phyloP scores from a whole-genome alignment of 2,888 invertebrate species.

The Dendrolimus houi region DNA sequence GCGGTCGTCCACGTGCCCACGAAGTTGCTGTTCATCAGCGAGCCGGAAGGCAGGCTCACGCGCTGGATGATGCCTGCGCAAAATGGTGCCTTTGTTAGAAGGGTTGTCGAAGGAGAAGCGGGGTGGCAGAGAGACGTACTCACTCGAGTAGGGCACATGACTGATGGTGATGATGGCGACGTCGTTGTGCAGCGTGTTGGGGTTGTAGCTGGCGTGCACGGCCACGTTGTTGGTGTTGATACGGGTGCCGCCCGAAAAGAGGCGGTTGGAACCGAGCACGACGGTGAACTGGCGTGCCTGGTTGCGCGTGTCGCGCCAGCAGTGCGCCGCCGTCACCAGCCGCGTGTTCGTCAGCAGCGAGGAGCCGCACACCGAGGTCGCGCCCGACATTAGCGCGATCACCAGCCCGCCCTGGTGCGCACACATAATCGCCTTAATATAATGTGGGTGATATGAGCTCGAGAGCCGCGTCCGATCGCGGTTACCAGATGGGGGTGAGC shows the following conservation, averaged over 20 bases:
- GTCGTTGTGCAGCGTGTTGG: slow-evolving; percentile 22
- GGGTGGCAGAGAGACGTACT: slow-evolving; percentile 7
- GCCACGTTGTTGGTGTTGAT: slow-evolving; percentile 18
- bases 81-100: not conserved
- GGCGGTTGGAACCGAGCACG: slow-evolving; percentile 22
- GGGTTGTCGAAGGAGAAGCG: no score
- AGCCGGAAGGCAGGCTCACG: slow-evolving; percentile 18
- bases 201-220: slow-evolving; percentile 23
- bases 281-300: slow-evolving; percentile 25
- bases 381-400: slow-evolving; percentile 10
- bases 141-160: slow-evolving; percentile 17
- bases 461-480: no score
- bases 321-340: slow-evolving; percentile 26
- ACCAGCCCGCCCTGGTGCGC: slow-evolving; percentile 12
- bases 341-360: slow-evolving; percentile 14
- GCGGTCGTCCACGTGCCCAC: slow-evolving; percentile 17
- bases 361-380: slow-evolving; percentile 22
- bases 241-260: slow-evolving; percentile 28
- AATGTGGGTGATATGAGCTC: no score
- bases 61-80: slow-evolving; percentile 14
- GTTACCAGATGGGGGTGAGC: slow-evolving; percentile 21
- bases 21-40: slow-evolving; percentile 10
- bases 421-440: no score
- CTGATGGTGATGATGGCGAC: slow-evolving; percentile 23
- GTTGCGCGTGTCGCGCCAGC: slow-evolving; percentile 22